phyloP scores from a whole-genome alignment of 1,140 invertebrate genomes.

The Thrips palmi region DNA sequence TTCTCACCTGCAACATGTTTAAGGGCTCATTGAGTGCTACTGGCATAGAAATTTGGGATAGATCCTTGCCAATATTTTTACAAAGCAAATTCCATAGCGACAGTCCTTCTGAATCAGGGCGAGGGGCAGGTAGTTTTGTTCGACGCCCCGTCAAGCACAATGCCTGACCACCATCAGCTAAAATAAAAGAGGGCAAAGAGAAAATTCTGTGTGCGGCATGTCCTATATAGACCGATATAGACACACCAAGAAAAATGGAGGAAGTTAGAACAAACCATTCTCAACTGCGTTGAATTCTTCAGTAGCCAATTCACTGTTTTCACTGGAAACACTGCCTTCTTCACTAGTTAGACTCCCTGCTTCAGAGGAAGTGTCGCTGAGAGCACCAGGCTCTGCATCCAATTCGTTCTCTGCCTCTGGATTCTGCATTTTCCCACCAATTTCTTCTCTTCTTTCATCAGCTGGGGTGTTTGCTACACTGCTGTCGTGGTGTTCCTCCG shows the following conservation, averaged over 20 bases:
- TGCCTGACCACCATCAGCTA: constrained; percentile 14
- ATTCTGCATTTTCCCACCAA: constrained; percentile 10
- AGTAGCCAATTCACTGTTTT: constrained; percentile 16
- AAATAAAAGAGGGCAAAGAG: not conserved
- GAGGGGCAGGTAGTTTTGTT: constrained; percentile 44
- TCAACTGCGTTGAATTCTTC: constrained; percentile 18
- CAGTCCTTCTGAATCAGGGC: constrained; percentile 52
- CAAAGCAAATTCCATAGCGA: constrained; percentile 64
- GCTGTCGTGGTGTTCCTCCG: constrained; percentile 34
- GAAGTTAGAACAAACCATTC: constrained; percentile 12
- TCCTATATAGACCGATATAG: constrained; percentile 1
- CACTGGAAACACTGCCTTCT: constrained; percentile 26
- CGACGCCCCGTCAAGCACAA: constrained; percentile 45
- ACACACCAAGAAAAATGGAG: not conserved
- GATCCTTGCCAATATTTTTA: constrained; percentile 73
- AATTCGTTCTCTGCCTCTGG: constrained; percentile 18
- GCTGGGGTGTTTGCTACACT: constrained; percentile 10
- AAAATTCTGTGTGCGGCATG: not conserved
- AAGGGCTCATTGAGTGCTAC: constrained; percentile 75
- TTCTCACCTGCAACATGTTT: constrained; percentile 48
- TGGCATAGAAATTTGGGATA: constrained; percentile 64
- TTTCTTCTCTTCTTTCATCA: constrained; percentile 7
- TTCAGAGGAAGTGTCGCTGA: constrained; percentile 43
- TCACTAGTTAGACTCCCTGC: constrained; percentile 40
- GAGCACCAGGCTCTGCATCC: constrained; percentile 13